These are phyloP conservation scores for Molossus molossus DNA, from an alignment of 2,797 vertebrate species.

Conservation along the genomic window DNA sequence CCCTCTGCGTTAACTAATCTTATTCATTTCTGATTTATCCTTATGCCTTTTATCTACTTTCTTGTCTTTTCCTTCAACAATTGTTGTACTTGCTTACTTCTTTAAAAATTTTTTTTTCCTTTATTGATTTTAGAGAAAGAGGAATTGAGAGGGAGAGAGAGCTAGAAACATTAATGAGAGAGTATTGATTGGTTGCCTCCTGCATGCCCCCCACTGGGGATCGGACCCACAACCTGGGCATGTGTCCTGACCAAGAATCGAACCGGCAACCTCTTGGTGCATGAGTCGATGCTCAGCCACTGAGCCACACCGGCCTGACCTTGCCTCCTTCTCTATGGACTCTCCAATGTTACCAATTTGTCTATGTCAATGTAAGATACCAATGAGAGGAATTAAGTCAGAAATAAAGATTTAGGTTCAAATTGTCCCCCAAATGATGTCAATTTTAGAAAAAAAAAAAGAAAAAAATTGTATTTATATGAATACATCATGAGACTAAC, in stretches of 20 bases:
- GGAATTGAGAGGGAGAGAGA: too few relatives aligned
- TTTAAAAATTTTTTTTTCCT: too few relatives aligned
- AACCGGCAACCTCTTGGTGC: too few relatives aligned
- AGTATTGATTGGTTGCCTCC: too few relatives aligned
- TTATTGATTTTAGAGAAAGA: too few relatives aligned
- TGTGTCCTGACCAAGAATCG: too few relatives aligned
- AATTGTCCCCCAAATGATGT: neutral
- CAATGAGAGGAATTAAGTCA: neutral
- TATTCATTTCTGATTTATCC: neutral
- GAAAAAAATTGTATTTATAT: neutral
- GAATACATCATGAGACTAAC: neutral
- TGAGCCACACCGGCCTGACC: too few relatives aligned
- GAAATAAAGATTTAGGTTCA: slow-evolving; percentile 13
- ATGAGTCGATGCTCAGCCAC: too few relatives aligned
- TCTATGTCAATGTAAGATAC: neutral
- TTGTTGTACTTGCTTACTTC: neutral
- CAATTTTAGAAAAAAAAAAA: neutral
- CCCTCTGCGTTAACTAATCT: neutral
- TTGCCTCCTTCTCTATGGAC: neutral
- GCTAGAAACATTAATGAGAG: too few relatives aligned
- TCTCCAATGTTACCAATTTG: neutral
- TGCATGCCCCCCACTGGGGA: too few relatives aligned
- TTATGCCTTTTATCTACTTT: neutral
- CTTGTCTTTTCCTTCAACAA: neutral
- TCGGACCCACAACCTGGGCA: too few relatives aligned